Percentiles rank a stretch among this genome's conserved stretches.
phyloP scores from a whole-genome alignment of 2,113 vertebrate species.

The Bungarus multicinctus region DNA sequence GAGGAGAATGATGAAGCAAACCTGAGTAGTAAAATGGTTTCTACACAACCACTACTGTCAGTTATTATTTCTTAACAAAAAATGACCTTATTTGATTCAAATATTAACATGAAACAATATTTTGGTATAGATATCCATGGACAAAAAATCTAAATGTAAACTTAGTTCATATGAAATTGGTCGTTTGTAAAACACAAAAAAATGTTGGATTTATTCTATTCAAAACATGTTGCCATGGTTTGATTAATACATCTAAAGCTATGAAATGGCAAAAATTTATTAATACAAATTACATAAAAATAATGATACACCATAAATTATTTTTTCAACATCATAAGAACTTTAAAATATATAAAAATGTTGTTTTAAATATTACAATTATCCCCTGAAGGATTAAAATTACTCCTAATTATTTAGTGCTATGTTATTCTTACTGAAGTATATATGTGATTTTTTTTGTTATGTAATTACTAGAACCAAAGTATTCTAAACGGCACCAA shows the following conservation, averaged over 20 bases:
- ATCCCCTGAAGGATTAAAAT: constrained; percentile 37
- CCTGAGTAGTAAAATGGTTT: not conserved
- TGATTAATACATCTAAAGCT: constrained; percentile 51
- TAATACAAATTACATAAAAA: constrained; percentile 62
- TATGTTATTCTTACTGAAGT: constrained; percentile 69
- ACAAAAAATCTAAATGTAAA: constrained; percentile 17
- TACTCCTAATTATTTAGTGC: constrained; percentile 61
- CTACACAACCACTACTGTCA: not conserved
- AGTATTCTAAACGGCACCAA: constrained; percentile 66
- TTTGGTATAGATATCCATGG: not conserved
- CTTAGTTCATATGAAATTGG: constrained; percentile 30
- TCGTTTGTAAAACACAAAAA: constrained; percentile 45
- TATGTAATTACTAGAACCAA: constrained; percentile 69
- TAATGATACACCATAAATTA: constrained; percentile 59
- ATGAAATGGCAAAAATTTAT: constrained; percentile 48
- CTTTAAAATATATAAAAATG: constrained; percentile 65
- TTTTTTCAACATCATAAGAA: constrained; percentile 60
- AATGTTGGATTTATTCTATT: constrained; percentile 50
- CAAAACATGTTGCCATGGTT: constrained; percentile 26
- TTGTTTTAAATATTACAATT: constrained; percentile 65
- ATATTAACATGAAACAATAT: accelerated
- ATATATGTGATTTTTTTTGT: constrained; percentile 66
- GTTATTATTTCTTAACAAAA: not conserved
- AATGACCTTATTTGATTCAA: not conserved
- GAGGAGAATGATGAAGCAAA: not conserved